Evolutionary conservation across 92 coral and sea anemone species (phyloP), one percentile per base, ranked within the genome.

Genomic region (Phenganax subtilis): DNA sequence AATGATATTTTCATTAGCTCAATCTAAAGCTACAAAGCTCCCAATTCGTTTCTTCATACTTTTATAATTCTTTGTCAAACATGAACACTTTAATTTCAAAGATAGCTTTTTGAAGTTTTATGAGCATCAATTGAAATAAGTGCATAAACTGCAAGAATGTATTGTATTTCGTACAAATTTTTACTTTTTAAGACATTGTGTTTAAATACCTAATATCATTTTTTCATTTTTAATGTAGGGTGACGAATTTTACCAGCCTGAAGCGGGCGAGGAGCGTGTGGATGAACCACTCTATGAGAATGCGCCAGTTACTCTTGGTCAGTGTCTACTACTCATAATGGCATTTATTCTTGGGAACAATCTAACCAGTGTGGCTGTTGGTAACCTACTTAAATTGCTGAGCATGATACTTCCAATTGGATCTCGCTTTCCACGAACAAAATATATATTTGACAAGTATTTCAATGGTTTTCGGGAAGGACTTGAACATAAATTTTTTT

Each of bases 401-500:
- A 64, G 71, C 71, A 64, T 64, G 71, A 64, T 64, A 17, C 71
- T 64, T n/a, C 71, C 71, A 64, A 64, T 64, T 64, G 71, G 71
- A 64, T 64, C 71, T 6, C 2, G 71, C 25, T 27, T 64, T 10
- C 71, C 71, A 20, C 7, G 71, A 64, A 64, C 71, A 64, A 64
- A 64, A 27, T 64, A 64, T 64, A 9, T 64, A 14, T 64, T 64
- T 11, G 71, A 64, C 44, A 64, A 0, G 12, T 64, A 64, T 12
- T 64, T 64, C 29, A 64, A 64, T 64, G 71, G 71, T 64, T 64
- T 64, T 64, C 71, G 25, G 29, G 31, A 64, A 64, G 71, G 2
- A 27, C 71, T 64, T 64, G 71, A 64, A 0, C 12, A 64, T 27
- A 64, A 64, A 64, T 64, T 64, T 14, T 64, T 17, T 12, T 64